Evolutionary conservation across 1,140 invertebrate species (phyloP), one percentile per base, ranked within the genome.

Genomic region (Trigoniulus corallinus): DNA sequence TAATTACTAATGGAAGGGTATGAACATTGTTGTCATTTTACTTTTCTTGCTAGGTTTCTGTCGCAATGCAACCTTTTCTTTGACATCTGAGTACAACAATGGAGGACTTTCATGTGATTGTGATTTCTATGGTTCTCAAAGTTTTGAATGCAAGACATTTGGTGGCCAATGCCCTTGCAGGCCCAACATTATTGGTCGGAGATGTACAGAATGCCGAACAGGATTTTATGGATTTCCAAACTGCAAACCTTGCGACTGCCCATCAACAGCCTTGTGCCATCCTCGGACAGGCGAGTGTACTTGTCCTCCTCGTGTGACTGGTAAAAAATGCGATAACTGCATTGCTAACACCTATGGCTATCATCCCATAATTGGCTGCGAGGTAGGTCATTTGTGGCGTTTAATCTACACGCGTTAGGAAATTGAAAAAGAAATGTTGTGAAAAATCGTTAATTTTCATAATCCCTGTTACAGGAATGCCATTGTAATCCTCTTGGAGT

Each of bases 111-210:
- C 77, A 0, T 99, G 95, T 62, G 72, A 82, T 26, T 99, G 95
- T 64, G 81, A 96, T 62, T 79, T 80, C 58, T 79, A 83, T 47
- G 95, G 94, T 0, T 89, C 91, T 0, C 74, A 74, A 0, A 88
- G 82, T 59, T 89, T 94, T 59, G 79, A 87, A 53, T 92, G 88
- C 59, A 78, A 87, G 44, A 75, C 78, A 29, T 95, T 94, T 63
- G 95, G 95, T 0, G 96, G 96, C 0, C 92, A 98, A 62, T 99
- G 96, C 64, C 76, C 78, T 0, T 99, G 96, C 64, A 84, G 82
- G 59, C 74, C 80, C 0, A 89, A 98, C 64, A 81, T 98, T 0
- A 96, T 98, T 56, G 95, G 92, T 37, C 72, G 93, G 43, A 77
- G 77, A 22, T 99, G 95, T 65, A 82, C 83, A 37, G 75, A 79